Evolutionary conservation across 2,888 invertebrate genomes (phyloP).

Genomic region (Zaprionus bogoriensis): DNA sequence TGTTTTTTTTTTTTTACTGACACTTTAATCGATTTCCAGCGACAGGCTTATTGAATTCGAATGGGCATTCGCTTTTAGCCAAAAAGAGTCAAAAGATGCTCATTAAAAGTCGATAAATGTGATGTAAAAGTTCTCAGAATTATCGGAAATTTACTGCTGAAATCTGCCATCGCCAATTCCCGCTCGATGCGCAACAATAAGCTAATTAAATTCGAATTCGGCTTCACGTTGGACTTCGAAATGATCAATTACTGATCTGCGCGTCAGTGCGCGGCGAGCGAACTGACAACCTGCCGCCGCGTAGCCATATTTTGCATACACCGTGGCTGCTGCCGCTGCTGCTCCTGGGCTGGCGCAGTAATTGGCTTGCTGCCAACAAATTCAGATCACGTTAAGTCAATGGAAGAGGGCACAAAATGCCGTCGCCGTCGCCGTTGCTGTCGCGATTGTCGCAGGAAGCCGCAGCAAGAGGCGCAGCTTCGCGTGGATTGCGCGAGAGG

Average conservation of each 20-base stretch:
- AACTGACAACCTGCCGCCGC: conserved; percentile 13
- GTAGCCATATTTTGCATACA: conserved; percentile 56
- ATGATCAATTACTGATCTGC: not conserved
- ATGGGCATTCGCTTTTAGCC: too few species aligned
- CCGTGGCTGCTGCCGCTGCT: conserved; percentile 12
- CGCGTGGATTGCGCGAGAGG: not conserved
- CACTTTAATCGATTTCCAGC: too few species aligned
- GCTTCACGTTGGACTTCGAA: not conserved
- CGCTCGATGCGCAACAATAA: not conserved
- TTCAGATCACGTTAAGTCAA: conserved; percentile 78
- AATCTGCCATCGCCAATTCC: not conserved
- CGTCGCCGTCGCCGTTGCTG: conserved; percentile 48
- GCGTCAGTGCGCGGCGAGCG: not conserved
- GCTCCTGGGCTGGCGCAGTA: conserved; percentile 53
- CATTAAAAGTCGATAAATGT: too few species aligned
- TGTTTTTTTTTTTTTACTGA: too few species aligned
- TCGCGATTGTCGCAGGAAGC: conserved; percentile 28
- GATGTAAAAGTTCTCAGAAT: too few species aligned
- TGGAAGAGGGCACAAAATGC: conserved; percentile 64
- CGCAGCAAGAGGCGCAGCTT: conserved; percentile 17
- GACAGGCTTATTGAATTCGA: too few species aligned
- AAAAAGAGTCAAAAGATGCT: too few species aligned
- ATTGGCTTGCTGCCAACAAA: conserved; percentile 76
- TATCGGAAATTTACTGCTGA: too few species aligned
- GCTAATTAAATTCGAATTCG: not conserved